Base-by-base conservation (phyloP, 2,113 vertebrate species). In the Thalassarche chlororhynchos region DNA sequence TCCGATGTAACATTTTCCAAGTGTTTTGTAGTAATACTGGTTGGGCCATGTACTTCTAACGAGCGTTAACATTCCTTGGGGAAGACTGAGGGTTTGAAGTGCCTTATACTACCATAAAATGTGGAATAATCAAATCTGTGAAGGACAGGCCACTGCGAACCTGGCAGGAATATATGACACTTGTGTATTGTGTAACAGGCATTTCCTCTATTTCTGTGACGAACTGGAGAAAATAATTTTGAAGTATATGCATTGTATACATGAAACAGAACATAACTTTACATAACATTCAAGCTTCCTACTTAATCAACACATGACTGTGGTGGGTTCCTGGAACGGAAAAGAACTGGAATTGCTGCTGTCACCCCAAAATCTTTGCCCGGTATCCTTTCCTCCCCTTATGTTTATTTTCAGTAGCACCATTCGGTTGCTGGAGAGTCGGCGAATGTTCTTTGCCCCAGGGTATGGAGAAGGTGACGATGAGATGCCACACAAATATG, bases 1-100 rank as follows among this genome's bases (percentile, higher is more conserved):
- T 96, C 90, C 24, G 7, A 93, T 72, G 87, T 84, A 68, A 93
- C 77, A 89, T 94, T 97, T 97, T 84, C 92, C 95, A 96, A 91
- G 82, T 74, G 95, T 96, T 98, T 96, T 92, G 62, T 68, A 90
- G 71, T 90, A 87, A 47, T 64, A 24, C 78, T 61, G 46, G 84
- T 74, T 96, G 90, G 96, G 82, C 92, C 88, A 65, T 91, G 93
- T 86, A 87, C 76, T 94, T 81, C 82, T 74, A 95, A 91, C 47
- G 88, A 96, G 78, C 10, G 17, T 77, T 97, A 92, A 88, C 57
- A 47, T 95, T 90, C 84, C 94, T 95, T 0, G 0, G 91, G 93
- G 87, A 97, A 80, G 86, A 10, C 65, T 95, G 51, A 15, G 75
- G 8, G 52, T 90, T 76, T 94, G 86, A 97, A 91, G 86, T 95